Percentiles rank a stretch among this genome's conserved stretches.
Conservation (phyloP, 2,113 vertebrate genomes). For the Galemys pyrenaicus region DNA sequence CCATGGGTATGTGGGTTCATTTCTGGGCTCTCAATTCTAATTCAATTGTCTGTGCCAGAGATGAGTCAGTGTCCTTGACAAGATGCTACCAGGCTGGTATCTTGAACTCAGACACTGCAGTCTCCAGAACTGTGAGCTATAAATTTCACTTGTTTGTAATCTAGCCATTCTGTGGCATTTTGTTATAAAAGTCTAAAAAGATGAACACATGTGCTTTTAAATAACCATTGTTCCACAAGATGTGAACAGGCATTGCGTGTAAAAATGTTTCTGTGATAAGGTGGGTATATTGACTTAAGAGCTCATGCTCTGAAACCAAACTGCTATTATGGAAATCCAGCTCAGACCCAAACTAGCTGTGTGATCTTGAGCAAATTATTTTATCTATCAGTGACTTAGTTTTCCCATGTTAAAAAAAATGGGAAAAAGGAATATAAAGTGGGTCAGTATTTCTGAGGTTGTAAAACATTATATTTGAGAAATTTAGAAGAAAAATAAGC, state of each 20-base stretch:
- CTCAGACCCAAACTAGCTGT: not conserved
- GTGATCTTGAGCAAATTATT: constrained; percentile 19
- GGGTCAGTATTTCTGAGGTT: not conserved
- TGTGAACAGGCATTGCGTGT: not conserved
- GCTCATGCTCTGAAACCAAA: not conserved
- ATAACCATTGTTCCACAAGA: not conserved
- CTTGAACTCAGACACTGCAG: too few relatives aligned
- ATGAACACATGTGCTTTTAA: not conserved
- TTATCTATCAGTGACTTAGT: not conserved
- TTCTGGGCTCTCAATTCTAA: too few relatives aligned
- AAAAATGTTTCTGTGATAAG: not conserved
- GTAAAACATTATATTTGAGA: constrained; percentile 10
- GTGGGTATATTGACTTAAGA: not conserved
- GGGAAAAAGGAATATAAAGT: not conserved
- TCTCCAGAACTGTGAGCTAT: too few relatives aligned
- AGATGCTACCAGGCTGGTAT: too few relatives aligned
- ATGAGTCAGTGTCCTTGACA: too few relatives aligned
- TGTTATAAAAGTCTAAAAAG: not conserved
- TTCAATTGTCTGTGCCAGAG: too few relatives aligned
- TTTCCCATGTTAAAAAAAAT: not conserved
- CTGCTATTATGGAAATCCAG: not conserved
- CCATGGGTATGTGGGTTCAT: too few relatives aligned
- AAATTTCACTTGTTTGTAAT: not conserved
- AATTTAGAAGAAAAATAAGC: not conserved
- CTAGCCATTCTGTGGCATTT: not conserved